Evolutionary conservation across 2,797 vertebrate species (phyloP), one percentile per base, ranked within the genome.

Genomic region (Chelmon rostratus): DNA sequence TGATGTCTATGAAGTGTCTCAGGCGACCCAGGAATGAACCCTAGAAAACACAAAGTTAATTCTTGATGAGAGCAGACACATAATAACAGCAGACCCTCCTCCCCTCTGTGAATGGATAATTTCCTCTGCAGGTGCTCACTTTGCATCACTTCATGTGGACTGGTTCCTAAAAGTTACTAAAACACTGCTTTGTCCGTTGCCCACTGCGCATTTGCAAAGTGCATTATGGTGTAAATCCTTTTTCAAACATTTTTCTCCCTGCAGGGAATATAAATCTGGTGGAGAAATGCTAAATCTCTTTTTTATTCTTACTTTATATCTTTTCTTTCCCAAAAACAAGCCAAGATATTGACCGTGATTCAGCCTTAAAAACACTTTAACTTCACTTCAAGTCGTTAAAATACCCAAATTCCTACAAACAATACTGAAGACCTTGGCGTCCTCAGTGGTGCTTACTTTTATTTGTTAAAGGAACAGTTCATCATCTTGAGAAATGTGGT

Each of bases 1-100:
- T 98, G 93, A 99, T 95, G 90, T 98, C 97, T 78, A 97, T 49
- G 86, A 97, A 98, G 94, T 99, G 98, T 86, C 97, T 95, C 92
- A 99, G 96, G 79, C 98, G 94, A 72, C 98, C 97, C 0, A 97
- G 95, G 90, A 98, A 99, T 0, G 96, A 96, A 38, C 93, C 95
- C 98, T 99, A 73, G 15, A 93, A 80, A 68, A 91, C 15, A 69
- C 6, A 49, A 1, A 54, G 74, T 69, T 73, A 7, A 72, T 59
- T 46, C 31, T 85, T 57, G 33, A 56, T 68, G 12, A 61, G 37
- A 42, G 21, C 1, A 23, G 19, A 68, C 18, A 50, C 6, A 52
- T 18, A 37, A n/a, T 9, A 37, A 58, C n/a, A 53, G 31, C 38
- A 54, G 56, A 75, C 1, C 11, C 6, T 37, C 23, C n/a, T 47